Percentiles rank a stretch among this genome's conserved stretches.
These are phyloP conservation scores for Acrobasis suavella DNA, from an alignment of 2,888 invertebrate species.

Conservation along the genomic window DNA sequence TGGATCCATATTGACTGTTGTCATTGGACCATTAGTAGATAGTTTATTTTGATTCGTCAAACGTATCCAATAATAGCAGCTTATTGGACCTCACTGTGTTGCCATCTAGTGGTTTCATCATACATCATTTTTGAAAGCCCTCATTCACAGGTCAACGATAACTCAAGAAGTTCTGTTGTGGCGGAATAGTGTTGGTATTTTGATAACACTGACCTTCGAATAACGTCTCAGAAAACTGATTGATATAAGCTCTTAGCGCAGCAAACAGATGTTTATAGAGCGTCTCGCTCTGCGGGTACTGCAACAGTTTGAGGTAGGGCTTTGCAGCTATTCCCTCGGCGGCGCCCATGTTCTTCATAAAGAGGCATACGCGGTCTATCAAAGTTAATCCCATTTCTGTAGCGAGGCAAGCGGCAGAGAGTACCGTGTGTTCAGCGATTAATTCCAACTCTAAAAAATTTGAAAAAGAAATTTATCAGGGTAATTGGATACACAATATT, in stretches of 20 bases:
- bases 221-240: constrained; percentile 91
- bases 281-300: constrained; percentile 94
- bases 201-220: constrained; percentile 86
- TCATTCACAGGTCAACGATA: no score
- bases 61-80: no score
- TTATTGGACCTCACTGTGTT: no score
- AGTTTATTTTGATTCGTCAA: no score
- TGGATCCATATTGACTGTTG: no score
- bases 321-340: constrained; percentile 92
- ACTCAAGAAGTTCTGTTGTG: no score
- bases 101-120: no score
- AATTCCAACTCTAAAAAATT: constrained; percentile 61
- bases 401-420: constrained; percentile 84
- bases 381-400: constrained; percentile 95
- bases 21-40: no score
- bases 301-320: constrained; percentile 92
- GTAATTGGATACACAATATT: no score
- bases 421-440: constrained; percentile 68
- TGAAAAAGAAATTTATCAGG: background rate
- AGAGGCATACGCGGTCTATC: constrained; percentile 93
- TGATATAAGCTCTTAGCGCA: constrained; percentile 94
- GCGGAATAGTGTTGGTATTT: no score
- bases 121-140: no score
- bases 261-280: constrained; percentile 96
- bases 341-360: constrained; percentile 90